Evolutionary conservation across 2,113 vertebrate genomes (phyloP).

Genomic region (Dolichotis patagonum): DNA sequence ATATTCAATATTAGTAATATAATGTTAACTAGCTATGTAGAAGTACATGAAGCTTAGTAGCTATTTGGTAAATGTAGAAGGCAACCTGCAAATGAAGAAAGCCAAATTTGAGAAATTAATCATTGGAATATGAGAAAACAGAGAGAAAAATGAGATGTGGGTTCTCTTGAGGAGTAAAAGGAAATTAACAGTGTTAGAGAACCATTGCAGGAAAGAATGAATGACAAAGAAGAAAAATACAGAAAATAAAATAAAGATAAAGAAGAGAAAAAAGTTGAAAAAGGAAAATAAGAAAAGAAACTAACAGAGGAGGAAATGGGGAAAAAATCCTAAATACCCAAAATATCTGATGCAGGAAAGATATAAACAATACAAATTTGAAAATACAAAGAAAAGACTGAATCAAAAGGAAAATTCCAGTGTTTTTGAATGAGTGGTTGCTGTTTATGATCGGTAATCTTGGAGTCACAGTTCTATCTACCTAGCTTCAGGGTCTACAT

Average conservation of each 20-base stretch:
- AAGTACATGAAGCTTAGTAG: neutral
- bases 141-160: neutral
- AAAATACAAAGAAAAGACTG: neutral
- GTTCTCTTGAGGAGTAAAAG: neutral
- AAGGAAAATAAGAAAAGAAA: neutral
- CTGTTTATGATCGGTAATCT: neutral
- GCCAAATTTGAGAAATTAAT: neutral
- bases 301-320: neutral
- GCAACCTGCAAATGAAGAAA: neutral
- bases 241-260: neutral
- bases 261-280: neutral
- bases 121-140: neutral
- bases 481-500: neutral
- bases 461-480: neutral
- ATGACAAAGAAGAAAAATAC: neutral
- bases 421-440: neutral
- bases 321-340: neutral
- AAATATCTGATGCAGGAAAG: neutral
- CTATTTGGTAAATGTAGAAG: neutral
- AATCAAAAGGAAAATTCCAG: neutral
- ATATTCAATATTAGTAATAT: neutral
- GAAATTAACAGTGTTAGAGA: neutral
- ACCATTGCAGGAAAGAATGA: neutral
- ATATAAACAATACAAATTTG: neutral
- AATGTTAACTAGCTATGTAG: neutral